phyloP scores from a whole-genome alignment of 2,113 vertebrate species.

The Clarias magur region DNA sequence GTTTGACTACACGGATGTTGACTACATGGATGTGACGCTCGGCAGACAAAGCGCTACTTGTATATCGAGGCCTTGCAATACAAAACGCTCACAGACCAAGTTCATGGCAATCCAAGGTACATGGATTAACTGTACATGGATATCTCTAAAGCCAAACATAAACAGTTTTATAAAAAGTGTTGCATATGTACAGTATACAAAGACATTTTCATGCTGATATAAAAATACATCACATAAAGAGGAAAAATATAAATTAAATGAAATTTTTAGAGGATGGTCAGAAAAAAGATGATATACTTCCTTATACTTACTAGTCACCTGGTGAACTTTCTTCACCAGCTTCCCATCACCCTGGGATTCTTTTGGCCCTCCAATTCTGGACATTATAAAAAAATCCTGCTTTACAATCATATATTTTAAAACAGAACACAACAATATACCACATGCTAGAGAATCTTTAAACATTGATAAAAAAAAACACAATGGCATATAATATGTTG shows the following conservation, averaged over 20 bases:
- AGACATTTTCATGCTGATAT: neutral
- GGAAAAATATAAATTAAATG: neutral
- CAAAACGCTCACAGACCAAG: too few relatives aligned
- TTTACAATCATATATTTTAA: neutral
- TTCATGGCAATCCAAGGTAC: too few relatives aligned
- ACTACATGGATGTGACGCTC: too few relatives aligned
- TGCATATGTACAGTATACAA: neutral
- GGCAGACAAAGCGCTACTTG: too few relatives aligned
- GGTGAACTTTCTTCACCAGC: slow-evolving; percentile 87
- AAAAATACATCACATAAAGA: too few relatives aligned
- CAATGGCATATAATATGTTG: neutral
- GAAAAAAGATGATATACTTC: slow-evolving; percentile 9
- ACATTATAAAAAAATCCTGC: slow-evolving; percentile 14
- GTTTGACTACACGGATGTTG: too few relatives aligned
- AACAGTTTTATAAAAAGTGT: neutral
- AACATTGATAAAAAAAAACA: too few relatives aligned
- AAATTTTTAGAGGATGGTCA: neutral
- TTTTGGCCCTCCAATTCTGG: slow-evolving; percentile 82
- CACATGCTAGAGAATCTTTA: neutral
- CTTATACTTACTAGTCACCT: slow-evolving; percentile 83
- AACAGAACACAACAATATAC: neutral
- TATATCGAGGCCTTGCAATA: too few relatives aligned
- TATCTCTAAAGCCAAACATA: neutral
- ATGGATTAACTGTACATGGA: neutral
- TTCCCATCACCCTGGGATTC: slow-evolving; percentile 74